Percentiles rank a stretch among this genome's conserved stretches.
Conservation (phyloP, 2,797 vertebrate species). For the Cossypha niveicapilla region DNA sequence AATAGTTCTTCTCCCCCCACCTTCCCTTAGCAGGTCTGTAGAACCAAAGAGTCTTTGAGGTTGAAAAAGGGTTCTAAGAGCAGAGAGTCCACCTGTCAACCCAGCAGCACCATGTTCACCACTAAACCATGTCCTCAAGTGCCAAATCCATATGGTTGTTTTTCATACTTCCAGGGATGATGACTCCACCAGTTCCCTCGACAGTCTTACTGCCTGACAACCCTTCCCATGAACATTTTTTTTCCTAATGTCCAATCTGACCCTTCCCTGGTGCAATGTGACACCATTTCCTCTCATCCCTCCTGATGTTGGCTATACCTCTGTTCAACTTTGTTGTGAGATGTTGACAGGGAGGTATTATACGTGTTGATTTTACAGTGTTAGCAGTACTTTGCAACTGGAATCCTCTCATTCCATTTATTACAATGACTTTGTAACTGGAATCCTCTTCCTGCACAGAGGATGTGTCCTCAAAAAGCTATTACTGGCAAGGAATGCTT, state of each 20-base stretch:
- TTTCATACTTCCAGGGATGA: background rate
- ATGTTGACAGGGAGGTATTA: background rate
- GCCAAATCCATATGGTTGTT: background rate
- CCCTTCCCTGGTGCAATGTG: background rate
- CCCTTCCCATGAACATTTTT: background rate
- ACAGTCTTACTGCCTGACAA: background rate
- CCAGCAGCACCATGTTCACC: background rate
- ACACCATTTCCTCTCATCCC: background rate
- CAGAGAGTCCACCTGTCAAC: rapidly evolving
- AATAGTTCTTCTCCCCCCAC: background rate
- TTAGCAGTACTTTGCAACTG: background rate
- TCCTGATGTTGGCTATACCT: background rate
- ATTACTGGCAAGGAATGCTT: background rate
- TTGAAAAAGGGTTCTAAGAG: background rate
- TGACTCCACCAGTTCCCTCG: background rate
- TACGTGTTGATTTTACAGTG: background rate
- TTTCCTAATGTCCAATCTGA: background rate
- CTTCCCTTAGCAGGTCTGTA: background rate
- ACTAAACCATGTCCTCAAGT: background rate
- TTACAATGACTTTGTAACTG: background rate
- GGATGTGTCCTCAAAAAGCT: background rate
- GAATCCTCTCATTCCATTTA: background rate
- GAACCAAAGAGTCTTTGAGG: background rate
- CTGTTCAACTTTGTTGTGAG: background rate
- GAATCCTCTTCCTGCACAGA: background rate